Percentiles rank a stretch among this genome's conserved stretches.
Evolutionary conservation across 2,113 vertebrate genomes (phyloP).

Genomic region (Tamias sibiricus): DNA sequence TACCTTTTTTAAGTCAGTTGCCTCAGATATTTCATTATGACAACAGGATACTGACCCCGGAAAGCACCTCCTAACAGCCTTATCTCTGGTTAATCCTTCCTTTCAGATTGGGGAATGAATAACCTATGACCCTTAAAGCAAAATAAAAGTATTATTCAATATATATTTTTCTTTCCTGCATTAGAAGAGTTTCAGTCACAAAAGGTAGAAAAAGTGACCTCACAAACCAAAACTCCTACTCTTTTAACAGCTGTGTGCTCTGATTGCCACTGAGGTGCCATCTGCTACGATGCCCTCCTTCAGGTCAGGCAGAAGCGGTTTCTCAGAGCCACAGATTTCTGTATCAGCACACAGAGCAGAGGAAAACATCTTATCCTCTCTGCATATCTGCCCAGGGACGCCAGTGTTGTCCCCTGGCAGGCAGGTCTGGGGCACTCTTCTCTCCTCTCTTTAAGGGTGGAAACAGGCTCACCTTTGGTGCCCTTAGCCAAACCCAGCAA

Average conservation of each 20-base stretch:
- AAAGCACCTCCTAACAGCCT: not conserved
- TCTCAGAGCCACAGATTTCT: not conserved
- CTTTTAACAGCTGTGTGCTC: not conserved
- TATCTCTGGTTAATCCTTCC: not conserved
- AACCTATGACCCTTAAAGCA: not conserved
- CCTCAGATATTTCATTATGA: not conserved
- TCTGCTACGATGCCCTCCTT: not conserved
- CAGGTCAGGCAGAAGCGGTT: not conserved
- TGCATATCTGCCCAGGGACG: not conserved
- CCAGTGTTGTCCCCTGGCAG: too few species aligned
- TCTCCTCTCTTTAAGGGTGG: not conserved
- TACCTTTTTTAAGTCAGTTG: not conserved
- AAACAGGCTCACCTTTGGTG: not conserved
- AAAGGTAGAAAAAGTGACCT: not conserved
- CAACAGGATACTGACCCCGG: accelerated
- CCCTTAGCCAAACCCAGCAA: not conserved
- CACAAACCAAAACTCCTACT: not conserved
- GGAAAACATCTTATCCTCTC: not conserved
- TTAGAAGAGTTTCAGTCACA: not conserved
- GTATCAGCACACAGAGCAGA: not conserved
- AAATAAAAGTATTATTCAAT: not conserved
- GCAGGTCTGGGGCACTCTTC: not conserved
- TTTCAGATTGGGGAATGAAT: not conserved
- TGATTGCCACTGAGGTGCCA: accelerated
- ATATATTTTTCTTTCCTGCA: not conserved